Evolutionary conservation across 2,888 invertebrate species (phyloP), one percentile per base, ranked within the genome.

Genomic region (Pharmacophagus antenor): DNA sequence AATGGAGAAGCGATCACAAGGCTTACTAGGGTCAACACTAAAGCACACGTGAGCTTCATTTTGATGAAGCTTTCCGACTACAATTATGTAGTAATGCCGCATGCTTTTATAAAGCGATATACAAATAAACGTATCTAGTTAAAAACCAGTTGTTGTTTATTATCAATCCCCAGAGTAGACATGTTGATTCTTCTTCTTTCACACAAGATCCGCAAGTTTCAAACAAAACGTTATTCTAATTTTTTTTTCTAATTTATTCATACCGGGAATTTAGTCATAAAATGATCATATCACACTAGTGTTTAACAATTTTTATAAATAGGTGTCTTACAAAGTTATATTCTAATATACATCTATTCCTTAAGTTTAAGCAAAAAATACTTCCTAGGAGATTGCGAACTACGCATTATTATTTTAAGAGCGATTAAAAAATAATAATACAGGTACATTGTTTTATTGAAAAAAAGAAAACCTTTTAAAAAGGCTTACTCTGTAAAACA

Each of bases 71-170:
- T 82, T 80, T 78, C 77, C 73, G 80, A 75, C 71, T 74, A 82
- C 79, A 85, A 81, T 88, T 84, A 76, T 80, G 76, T 74, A 78
- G 70, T 68, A 71, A 70, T 68, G 67, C 67, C 72, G 73, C 70
- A 77, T 73, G 82, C 80, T 81, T 85, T 89, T 89, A 88, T 89
- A 89, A 88, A 88, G 84, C 86, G 76, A 84, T 77, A 80, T 84
- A 82, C 76, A 87, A 87, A 88, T 87, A 86, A 77, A 77, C 62
- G 66, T 77, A 76, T 80, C 72, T 76, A 79, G 80, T 79, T 84
- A 87, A 85, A 88, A 89, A 89, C 89, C 83, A 74, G 85, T 85
- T 78, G 72, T 75, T 71, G 78, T 80, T 81, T 85, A 86, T 84
- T 72, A 77, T 77, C 85, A 86, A 83, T 79, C 82, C 70, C 77